Percentiles rank a stretch among this genome's conserved stretches.
Evolutionary conservation across 1,140 invertebrate species (phyloP).

Genomic region (Artemia franciscana): DNA sequence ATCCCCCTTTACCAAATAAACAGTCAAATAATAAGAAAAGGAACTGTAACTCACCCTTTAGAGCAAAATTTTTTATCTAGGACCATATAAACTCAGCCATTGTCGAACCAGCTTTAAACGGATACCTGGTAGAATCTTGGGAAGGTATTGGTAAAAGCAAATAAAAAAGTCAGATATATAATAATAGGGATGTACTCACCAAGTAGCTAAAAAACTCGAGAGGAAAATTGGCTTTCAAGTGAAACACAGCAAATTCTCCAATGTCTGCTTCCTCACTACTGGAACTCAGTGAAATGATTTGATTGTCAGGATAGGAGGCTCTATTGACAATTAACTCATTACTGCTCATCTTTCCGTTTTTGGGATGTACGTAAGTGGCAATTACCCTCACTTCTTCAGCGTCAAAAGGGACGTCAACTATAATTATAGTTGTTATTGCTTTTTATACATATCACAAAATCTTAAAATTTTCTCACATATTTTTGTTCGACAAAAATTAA

Average conservation of each 20-base stretch:
- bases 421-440: slow-evolving; percentile 17
- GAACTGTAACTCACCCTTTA: too few relatives aligned
- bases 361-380: slow-evolving; percentile 19
- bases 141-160: too few relatives aligned
- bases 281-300: slow-evolving; percentile 20
- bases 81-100: too few relatives aligned
- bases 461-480: slow-evolving; percentile 16
- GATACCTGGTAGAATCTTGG: too few relatives aligned
- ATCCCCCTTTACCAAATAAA: too few relatives aligned
- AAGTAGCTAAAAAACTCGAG: slow-evolving; percentile 23
- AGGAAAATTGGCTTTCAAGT: slow-evolving; percentile 23
- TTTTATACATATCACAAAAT: slow-evolving; percentile 10
- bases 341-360: slow-evolving; percentile 14
- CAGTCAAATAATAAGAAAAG: too few relatives aligned
- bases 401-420: slow-evolving; percentile 18
- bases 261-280: slow-evolving; percentile 17
- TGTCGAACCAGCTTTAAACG: too few relatives aligned
- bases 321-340: slow-evolving; percentile 15
- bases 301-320: slow-evolving; percentile 15
- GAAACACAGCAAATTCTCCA: slow-evolving; percentile 25
- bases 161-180: slow-evolving; percentile 2
- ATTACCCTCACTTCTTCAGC: slow-evolving; percentile 15
- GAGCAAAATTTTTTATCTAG: too few relatives aligned
- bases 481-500: too few relatives aligned
- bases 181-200: slow-evolving; percentile 17